Conservation (phyloP, 1,140 invertebrate species). For the Apis laboriosa region DNA sequence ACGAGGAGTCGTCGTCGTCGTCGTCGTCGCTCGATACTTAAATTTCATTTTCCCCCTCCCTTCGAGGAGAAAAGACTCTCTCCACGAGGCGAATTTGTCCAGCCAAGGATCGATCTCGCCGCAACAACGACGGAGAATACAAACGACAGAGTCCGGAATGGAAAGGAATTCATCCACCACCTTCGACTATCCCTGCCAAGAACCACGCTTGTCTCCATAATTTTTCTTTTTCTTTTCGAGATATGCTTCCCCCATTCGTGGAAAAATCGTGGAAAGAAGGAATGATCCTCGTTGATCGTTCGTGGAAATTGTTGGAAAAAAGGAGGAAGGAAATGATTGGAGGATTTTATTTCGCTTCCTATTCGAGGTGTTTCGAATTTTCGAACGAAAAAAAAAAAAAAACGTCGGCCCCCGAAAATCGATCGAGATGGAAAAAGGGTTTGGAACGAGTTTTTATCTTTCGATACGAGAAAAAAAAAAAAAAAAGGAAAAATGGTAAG, state of each 20-base stretch:
- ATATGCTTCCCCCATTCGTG: no score
- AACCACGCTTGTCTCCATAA: not conserved
- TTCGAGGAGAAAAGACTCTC: not conserved
- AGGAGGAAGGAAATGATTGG: no score
- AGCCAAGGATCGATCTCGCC: conserved; percentile 30
- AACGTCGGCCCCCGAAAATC: not conserved
- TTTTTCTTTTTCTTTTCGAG: not conserved
- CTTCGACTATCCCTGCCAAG: not conserved
- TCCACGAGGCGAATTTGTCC: conserved; percentile 1
- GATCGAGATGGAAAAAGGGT: not conserved
- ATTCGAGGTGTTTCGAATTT: no score
- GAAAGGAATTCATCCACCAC: conserved; percentile 31
- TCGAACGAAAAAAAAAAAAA: no score
- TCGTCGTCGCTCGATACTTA: not conserved
- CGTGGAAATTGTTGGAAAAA: no score
- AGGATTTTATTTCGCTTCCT: no score
- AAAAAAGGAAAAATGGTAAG: not conserved
- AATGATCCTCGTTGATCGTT: no score
- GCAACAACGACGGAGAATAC: conserved; percentile 2
- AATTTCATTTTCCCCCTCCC: not conserved
- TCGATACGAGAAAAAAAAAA: conserved; percentile 1
- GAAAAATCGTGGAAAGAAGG: no score
- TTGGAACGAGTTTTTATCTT: not conserved
- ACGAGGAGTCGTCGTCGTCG: not conserved
- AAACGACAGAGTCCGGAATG: conserved; percentile 20